Evolutionary conservation across 2,797 vertebrate species (phyloP).

Genomic region (Lophius americanus): DNA sequence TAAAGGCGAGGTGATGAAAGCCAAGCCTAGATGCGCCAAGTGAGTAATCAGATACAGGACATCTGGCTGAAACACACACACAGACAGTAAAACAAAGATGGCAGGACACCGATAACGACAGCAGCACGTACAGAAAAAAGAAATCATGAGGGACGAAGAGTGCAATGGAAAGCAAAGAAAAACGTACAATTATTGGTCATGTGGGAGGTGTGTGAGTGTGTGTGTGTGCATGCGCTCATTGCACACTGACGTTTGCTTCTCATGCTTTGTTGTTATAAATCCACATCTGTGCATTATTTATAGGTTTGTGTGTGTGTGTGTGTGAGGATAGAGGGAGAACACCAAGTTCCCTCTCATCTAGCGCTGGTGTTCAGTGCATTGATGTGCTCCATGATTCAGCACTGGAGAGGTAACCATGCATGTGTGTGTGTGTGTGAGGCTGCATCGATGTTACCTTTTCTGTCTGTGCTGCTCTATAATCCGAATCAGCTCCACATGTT

Average conservation of each 20-base stretch:
- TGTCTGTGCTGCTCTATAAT: slow-evolving; percentile 78
- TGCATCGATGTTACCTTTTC: slow-evolving; percentile 69
- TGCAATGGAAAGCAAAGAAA: slow-evolving; percentile 33
- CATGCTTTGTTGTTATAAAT: slow-evolving; percentile 50
- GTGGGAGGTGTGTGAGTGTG: slow-evolving; percentile 28
- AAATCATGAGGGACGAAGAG: slow-evolving; percentile 8
- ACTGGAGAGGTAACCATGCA: slow-evolving; percentile 61
- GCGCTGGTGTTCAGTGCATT: slow-evolving; percentile 54
- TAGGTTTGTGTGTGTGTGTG: slow-evolving; percentile 24
- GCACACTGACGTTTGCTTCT: slow-evolving; percentile 39
- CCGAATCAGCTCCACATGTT: slow-evolving; percentile 79
- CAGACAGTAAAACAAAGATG: slow-evolving; percentile 12
- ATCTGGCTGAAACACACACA: slow-evolving; percentile 52
- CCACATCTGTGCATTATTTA: slow-evolving; percentile 70
- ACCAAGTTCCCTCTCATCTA: slow-evolving; percentile 50
- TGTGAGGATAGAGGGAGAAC: slow-evolving; percentile 21
- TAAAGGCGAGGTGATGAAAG: slow-evolving; percentile 70
- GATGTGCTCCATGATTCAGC: slow-evolving; percentile 71
- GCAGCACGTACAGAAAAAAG: slow-evolving; percentile 15
- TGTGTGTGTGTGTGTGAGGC: slow-evolving; percentile 29
- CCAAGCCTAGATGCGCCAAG: slow-evolving; percentile 54
- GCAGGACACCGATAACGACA: background rate
- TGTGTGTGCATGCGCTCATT: slow-evolving; percentile 13
- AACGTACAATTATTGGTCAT: slow-evolving; percentile 16
- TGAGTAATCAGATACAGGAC: slow-evolving; percentile 68